Conservation (phyloP, 2,797 vertebrate species). For the Gadopsis marmoratus region DNA sequence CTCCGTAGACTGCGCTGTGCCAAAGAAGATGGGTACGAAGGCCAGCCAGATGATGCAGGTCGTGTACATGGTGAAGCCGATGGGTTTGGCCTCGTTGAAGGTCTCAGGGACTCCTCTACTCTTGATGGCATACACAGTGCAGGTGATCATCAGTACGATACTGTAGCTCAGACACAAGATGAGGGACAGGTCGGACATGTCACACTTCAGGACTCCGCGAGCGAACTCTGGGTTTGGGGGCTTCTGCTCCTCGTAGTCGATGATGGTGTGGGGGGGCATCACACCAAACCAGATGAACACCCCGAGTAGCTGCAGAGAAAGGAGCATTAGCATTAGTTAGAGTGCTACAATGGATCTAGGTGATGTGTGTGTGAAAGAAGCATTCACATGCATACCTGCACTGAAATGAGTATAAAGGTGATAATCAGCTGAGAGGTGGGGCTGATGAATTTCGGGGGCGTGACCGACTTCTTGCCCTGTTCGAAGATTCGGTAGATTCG, state of each 20-base stretch:
- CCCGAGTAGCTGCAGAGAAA: conserved; percentile 78
- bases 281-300: conserved; percentile 90
- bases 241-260: conserved; percentile 92
- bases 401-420: conserved; percentile 89
- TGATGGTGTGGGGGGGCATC: conserved; percentile 88
- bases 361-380: background rate
- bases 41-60: conserved; percentile 97
- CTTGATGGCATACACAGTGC: conserved; percentile 98
- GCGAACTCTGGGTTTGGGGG: conserved; percentile 91
- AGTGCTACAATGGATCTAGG: background rate
- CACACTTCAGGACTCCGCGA: conserved; percentile 93
- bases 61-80: conserved; percentile 97
- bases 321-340: background rate
- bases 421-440: conserved; percentile 91
- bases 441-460: conserved; percentile 92
- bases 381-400: conserved; percentile 77
- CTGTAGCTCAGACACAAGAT: conserved; percentile 97
- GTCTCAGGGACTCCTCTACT: conserved; percentile 96
- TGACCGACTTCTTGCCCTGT: conserved; percentile 96
- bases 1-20: conserved; percentile 96
- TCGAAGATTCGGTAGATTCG: conserved; percentile 99
- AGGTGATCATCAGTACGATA: conserved; percentile 97
- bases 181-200: conserved; percentile 97
- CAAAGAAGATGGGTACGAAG: conserved; percentile 98
- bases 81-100: conserved; percentile 99